phyloP scores from a whole-genome alignment of 2,113 vertebrate species.

The Struthio camelus region DNA sequence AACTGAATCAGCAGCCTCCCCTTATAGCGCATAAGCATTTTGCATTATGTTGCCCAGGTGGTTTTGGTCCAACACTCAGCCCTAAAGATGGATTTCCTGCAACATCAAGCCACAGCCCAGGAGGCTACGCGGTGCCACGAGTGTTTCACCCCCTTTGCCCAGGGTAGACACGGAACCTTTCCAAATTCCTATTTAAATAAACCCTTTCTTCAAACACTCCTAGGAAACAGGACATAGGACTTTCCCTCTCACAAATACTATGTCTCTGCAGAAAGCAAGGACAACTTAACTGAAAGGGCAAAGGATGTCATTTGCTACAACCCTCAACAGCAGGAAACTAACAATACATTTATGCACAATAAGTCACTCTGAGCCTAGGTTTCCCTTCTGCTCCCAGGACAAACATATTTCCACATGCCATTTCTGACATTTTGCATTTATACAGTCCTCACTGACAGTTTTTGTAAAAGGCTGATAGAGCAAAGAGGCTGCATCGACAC shows the following conservation, averaged over 20 bases:
- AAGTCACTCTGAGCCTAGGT: not conserved
- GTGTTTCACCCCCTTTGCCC: not conserved
- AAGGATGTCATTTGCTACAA: not conserved
- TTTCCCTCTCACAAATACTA: not conserved
- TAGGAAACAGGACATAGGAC: not conserved
- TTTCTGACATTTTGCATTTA: not conserved
- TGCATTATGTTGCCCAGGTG: not conserved
- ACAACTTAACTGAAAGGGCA: not conserved
- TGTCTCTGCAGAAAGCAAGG: not conserved
- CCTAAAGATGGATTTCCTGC: not conserved
- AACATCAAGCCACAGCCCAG: not conserved
- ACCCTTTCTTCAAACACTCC: not conserved
- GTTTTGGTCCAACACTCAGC: not conserved
- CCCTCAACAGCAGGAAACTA: not conserved
- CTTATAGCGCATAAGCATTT: not conserved
- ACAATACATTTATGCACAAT: not conserved
- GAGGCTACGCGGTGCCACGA: accelerated
- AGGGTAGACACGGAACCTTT: not conserved
- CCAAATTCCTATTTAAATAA: not conserved
- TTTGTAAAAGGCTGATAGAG: not conserved
- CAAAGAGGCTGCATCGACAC: not conserved
- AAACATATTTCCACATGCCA: not conserved
- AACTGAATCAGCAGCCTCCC: not conserved
- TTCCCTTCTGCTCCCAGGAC: not conserved
- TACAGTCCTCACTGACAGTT: not conserved